Base-by-base conservation (phyloP, 2,797 vertebrate genomes). In the Sebastes flavidus region DNA sequence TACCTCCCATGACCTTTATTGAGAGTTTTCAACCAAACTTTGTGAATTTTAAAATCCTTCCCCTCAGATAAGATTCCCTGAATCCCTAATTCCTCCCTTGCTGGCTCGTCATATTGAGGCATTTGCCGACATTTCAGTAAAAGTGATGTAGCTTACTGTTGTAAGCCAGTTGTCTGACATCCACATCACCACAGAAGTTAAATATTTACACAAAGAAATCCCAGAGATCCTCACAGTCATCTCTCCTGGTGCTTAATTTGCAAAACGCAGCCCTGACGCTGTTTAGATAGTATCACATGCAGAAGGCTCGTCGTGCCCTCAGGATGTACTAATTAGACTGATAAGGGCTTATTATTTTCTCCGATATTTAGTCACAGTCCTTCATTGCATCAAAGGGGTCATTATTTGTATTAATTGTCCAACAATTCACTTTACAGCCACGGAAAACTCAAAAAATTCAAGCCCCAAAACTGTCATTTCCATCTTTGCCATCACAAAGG, bases 201-300 rank as follows among this genome's bases (percentile, higher is more conserved):
- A 91, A 93, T 92, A 91, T 93, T 91, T 88, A 78, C 82, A 67
- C 75, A 87, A 22, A 82, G 76, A 92, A 91, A 88, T 89, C 89
- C 91, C 87, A 80, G 55, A 85, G 85, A 90, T 92, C 82, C 80
- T 46, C 72, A 8, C 58, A 73, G 84, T 72, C 80, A 25, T 88
- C 78, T 87, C 87, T 91, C 89, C 67, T 72, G 87, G 82, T 86
- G 87, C 83, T 86, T 91, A 77, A 92, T 91, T 90, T 89, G 80
- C 84, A 75, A 88, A 87, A 87, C 66, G 70, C 80, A 82, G 75
- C 87, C 82, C 58, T 25, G 72, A 66, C 56, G 29, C 62, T 82
- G 78, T 90, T 91, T 87, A 74, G 76, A 89, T 86, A 84, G 58
- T 73, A 71, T 82, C 76, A 72, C 52, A 58, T 81, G 66, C 69